These are phyloP conservation scores for Amia ocellicauda DNA, from an alignment of 2,113 vertebrate genomes.

Conservation along the genomic window DNA sequence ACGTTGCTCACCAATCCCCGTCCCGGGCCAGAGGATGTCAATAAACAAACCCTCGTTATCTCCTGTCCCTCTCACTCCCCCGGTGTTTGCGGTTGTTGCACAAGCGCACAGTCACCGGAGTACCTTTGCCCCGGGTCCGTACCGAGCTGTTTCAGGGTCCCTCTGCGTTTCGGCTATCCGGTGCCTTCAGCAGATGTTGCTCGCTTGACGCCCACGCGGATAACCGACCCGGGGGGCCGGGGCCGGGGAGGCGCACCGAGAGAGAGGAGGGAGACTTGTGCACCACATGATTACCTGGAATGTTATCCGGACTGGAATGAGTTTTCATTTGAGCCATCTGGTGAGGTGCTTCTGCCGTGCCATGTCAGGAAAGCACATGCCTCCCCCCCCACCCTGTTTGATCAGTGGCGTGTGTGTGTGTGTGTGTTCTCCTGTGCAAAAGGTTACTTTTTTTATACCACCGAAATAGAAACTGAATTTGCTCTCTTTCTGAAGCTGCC, in stretches of 20 bases:
- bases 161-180: conserved; percentile 7
- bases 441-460: conserved; percentile 19
- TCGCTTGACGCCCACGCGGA: conserved; percentile 31
- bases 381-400: too few relatives aligned
- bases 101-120: not conserved
- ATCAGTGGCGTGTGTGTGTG: conserved; percentile 34
- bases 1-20: too few relatives aligned
- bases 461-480: conserved; percentile 49
- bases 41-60: too few relatives aligned
- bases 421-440: conserved; percentile 24
- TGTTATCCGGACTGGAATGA: conserved; percentile 6
- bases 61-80: conserved; percentile 8
- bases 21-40: too few relatives aligned
- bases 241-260: too few relatives aligned
- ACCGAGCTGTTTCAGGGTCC: not conserved
- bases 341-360: conserved; percentile 27
- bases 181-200: conserved; percentile 35
- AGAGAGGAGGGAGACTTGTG: conserved; percentile 40
- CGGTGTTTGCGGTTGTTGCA: conserved; percentile 10
- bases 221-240: too few relatives aligned
- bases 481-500: conserved; percentile 37
- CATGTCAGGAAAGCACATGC: conserved; percentile 3
- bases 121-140: conserved; percentile 8
- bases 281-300: conserved; percentile 29
- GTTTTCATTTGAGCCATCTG: conserved; percentile 50